Evolutionary conservation across 2,888 invertebrate genomes (phyloP).

Genomic region (Peribatodes rhomboidaria): DNA sequence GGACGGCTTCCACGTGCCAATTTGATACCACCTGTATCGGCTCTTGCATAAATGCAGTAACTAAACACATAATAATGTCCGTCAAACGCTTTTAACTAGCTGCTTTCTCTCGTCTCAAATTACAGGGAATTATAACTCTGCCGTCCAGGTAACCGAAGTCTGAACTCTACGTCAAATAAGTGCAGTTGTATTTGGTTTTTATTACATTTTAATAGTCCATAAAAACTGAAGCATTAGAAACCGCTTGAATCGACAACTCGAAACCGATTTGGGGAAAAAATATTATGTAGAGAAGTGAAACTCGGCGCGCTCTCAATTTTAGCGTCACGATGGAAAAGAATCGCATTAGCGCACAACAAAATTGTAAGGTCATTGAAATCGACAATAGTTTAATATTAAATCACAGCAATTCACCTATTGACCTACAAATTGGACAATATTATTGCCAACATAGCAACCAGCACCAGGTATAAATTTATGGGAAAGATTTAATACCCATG

Average conservation of each 20-base stretch:
- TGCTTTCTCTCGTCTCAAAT: conserved; percentile 53
- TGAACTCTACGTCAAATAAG: conserved; percentile 18
- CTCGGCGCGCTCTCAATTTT: conserved; percentile 64
- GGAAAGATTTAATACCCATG: no score
- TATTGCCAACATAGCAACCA: background rate
- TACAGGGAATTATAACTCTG: conserved; percentile 39
- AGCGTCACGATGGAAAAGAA: conserved; percentile 39
- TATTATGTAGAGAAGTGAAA: conserved; percentile 60
- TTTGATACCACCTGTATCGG: conserved; percentile 47
- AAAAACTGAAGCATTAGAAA: conserved; percentile 40
- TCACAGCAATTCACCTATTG: conserved; percentile 8
- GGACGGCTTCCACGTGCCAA: conserved; percentile 67
- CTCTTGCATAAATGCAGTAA: conserved; percentile 63
- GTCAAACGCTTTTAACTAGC: conserved; percentile 51
- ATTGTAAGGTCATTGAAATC: conserved; percentile 25
- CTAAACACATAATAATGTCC: conserved; percentile 52
- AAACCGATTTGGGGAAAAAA: conserved; percentile 56
- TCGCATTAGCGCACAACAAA: conserved; percentile 13
- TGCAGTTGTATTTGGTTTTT: conserved; percentile 17
- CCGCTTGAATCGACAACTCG: conserved; percentile 38
- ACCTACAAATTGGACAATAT: background rate
- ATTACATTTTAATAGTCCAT: conserved; percentile 46
- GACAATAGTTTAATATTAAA: conserved; percentile 20
- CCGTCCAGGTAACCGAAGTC: conserved; percentile 22
- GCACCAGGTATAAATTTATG: no score